Evolutionary conservation across 2,113 vertebrate genomes (phyloP).

Genomic region (Progne subis): DNA sequence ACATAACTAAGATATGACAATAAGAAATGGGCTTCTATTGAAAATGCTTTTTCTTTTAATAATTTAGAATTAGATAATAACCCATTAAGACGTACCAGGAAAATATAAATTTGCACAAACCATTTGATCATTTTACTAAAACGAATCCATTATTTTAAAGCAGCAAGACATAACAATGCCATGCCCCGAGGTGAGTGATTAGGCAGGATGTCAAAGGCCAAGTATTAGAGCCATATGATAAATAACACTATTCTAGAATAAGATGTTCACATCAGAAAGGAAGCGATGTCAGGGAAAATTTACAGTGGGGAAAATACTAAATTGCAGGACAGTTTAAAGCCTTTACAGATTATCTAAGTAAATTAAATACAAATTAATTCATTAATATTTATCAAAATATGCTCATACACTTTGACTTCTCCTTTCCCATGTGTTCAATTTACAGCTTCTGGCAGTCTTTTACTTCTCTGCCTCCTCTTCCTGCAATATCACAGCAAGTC

Average conservation of each 20-base stretch:
- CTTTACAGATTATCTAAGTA: neutral
- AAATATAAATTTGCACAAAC: neutral
- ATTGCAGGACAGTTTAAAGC: conserved; percentile 20
- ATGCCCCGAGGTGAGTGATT: neutral
- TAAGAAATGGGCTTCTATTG: neutral
- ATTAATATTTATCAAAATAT: conserved; percentile 66
- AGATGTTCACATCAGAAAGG: neutral
- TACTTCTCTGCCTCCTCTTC: conserved; percentile 17
- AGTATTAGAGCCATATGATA: neutral
- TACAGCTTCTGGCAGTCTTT: conserved; percentile 45
- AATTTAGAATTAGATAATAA: neutral
- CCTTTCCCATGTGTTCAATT: conserved; percentile 51
- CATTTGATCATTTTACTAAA: conserved; percentile 2
- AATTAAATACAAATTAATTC: conserved; percentile 53
- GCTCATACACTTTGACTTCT: conserved; percentile 56
- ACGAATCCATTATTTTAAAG: conserved; percentile 3
- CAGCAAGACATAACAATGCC: neutral
- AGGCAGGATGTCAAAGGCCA: conserved; percentile 22
- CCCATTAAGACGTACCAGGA: neutral
- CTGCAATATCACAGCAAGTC: conserved; percentile 45
- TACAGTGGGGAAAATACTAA: neutral
- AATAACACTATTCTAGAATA: neutral
- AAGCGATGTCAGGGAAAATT: neutral
- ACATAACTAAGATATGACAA: neutral
- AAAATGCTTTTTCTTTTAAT: neutral